Conservation (phyloP, 2,113 vertebrate genomes). For the Monopterus albus region DNA sequence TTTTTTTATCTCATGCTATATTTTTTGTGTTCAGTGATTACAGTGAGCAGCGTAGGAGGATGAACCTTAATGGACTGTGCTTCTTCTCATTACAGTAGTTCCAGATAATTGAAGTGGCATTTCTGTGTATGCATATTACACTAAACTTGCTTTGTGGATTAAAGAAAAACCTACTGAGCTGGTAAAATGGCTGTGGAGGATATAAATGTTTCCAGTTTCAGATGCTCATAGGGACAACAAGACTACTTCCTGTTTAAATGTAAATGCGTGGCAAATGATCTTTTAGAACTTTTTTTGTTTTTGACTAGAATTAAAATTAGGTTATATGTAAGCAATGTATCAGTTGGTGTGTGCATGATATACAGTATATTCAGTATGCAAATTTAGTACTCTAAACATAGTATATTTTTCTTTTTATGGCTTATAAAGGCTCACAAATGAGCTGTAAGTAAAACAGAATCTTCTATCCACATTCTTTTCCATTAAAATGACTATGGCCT, state of each 20-base stretch:
- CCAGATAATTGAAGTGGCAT: conserved; percentile 73
- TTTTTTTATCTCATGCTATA: conserved; percentile 37
- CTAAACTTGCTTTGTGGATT: conserved; percentile 70
- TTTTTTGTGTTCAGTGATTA: conserved; percentile 55
- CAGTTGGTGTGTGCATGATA: too few relatives aligned
- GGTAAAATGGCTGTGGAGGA: conserved; percentile 39
- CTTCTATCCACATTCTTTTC: too few relatives aligned
- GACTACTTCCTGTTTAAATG: conserved; percentile 1
- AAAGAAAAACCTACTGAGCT: conserved; percentile 30
- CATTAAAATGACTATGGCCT: too few relatives aligned
- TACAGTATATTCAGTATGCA: too few relatives aligned
- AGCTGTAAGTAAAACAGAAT: conserved; percentile 25
- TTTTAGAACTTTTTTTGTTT: background rate
- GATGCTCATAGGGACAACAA: conserved; percentile 4
- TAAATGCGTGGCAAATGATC: background rate
- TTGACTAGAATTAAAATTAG: background rate
- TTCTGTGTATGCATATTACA: conserved; percentile 66
- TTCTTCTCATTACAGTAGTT: conserved; percentile 69
- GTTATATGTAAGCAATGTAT: too few relatives aligned
- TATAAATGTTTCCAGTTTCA: conserved; percentile 19
- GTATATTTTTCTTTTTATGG: background rate
- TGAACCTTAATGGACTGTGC: conserved; percentile 63
- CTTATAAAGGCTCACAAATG: background rate
- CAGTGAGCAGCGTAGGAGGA: conserved; percentile 52
- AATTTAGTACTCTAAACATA: background rate